Percentiles rank a stretch among this genome's conserved stretches.
These are phyloP conservation scores for Cynodonichthys magdalenae DNA, from an alignment of 2,797 vertebrate species.

Conservation along the genomic window DNA sequence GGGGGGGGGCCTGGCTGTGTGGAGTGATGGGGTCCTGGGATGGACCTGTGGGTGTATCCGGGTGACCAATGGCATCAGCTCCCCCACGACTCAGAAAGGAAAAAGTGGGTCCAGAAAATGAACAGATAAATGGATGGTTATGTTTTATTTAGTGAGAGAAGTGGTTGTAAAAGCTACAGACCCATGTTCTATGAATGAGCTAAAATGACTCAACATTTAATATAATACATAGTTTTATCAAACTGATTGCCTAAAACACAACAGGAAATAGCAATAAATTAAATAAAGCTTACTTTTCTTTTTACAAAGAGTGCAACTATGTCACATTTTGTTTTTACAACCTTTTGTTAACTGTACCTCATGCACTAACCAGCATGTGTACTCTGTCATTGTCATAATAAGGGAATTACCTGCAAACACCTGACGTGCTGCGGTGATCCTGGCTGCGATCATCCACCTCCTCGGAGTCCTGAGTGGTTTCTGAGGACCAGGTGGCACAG, in stretches of 20 bases:
- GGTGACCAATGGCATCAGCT: too few species aligned
- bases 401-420: slow-evolving; percentile 41
- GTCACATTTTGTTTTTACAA: neutral
- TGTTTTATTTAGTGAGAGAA: too few species aligned
- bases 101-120: too few species aligned
- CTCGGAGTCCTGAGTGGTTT: slow-evolving; percentile 4
- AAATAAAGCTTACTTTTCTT: neutral
- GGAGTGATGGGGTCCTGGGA: too few species aligned
- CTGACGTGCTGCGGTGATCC: slow-evolving; percentile 11
- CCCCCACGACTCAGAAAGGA: too few species aligned
- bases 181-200: too few species aligned
- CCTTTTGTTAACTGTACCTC: neutral
- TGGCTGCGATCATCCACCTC: slow-evolving; percentile 3
- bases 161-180: too few species aligned
- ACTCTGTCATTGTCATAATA: neutral
- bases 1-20: too few species aligned
- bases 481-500: slow-evolving; percentile 22
- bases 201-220: too few species aligned
- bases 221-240: too few species aligned
- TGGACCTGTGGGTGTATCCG: too few species aligned
- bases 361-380: neutral
- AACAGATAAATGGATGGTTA: too few species aligned
- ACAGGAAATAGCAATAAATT: neutral
- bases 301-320: neutral
- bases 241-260: neutral